Evolutionary conservation across 2,797 vertebrate species (phyloP).

Genomic region (Vireo griseus): DNA sequence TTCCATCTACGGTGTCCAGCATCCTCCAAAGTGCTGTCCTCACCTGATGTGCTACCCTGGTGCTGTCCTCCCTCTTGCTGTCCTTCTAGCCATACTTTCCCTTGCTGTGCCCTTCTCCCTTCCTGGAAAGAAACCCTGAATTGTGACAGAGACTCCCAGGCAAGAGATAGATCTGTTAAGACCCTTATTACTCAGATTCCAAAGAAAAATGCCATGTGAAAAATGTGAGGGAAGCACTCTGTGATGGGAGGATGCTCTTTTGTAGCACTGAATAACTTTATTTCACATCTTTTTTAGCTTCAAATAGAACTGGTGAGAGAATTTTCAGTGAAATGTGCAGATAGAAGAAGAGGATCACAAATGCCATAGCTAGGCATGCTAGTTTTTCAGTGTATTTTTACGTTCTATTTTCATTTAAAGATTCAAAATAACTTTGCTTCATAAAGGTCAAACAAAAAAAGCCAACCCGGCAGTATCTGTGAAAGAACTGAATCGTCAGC

Average conservation of each 20-base stretch:
- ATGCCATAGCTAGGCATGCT: no score
- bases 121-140: not conserved
- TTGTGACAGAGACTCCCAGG: not conserved
- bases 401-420: not conserved
- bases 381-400: not conserved
- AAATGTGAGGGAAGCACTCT: not conserved
- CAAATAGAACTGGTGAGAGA: not conserved
- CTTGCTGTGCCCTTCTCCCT: not conserved
- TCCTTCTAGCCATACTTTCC: not conserved
- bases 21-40: not conserved
- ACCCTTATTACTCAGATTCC: not conserved
- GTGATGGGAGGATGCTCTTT: not conserved
- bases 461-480: fast-evolving
- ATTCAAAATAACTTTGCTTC: not conserved
- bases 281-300: not conserved
- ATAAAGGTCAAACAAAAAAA: not conserved
- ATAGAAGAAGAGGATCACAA: not conserved
- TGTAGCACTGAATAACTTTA: not conserved
- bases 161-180: not conserved
- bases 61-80: not conserved
- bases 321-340: not conserved
- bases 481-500: not conserved
- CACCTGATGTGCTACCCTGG: not conserved
- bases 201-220: not conserved
- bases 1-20: fast-evolving